Evolutionary conservation across 2,888 invertebrate species (phyloP).

Genomic region (Phortica okadai): DNA sequence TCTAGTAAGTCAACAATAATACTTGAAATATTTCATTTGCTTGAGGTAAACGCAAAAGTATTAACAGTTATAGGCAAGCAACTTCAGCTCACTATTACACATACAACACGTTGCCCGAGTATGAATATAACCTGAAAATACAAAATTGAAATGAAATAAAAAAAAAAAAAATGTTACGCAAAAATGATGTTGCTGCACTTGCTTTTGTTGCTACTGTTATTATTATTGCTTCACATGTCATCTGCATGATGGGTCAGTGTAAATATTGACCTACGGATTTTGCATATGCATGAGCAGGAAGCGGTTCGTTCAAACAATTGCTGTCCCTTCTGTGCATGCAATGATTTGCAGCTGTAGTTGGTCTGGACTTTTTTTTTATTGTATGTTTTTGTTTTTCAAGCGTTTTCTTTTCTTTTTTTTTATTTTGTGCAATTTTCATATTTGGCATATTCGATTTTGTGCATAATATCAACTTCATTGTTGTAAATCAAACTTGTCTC

Average conservation of each 20-base stretch:
- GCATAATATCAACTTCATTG: slow-evolving; percentile 20
- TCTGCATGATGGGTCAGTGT: slow-evolving; percentile 17
- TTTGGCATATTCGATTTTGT: slow-evolving; percentile 22
- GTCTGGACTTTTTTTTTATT: neutral
- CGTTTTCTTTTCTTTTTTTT: neutral
- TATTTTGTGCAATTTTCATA: slow-evolving; percentile 2
- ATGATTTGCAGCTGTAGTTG: slow-evolving; percentile 2
- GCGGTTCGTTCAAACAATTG: neutral
- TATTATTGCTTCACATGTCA: slow-evolving; percentile 17
- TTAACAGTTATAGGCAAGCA: too few relatives aligned
- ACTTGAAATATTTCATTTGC: too few relatives aligned
- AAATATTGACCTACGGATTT: slow-evolving; percentile 24
- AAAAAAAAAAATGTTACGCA: neutral
- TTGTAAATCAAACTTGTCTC: slow-evolving; percentile 15
- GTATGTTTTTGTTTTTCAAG: neutral
- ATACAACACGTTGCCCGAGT: too few relatives aligned
- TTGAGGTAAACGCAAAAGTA: too few relatives aligned
- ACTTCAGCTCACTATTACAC: too few relatives aligned
- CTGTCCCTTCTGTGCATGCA: neutral
- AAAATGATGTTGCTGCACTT: neutral
- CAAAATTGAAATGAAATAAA: too few relatives aligned
- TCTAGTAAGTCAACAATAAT: too few relatives aligned
- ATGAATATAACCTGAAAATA: too few relatives aligned
- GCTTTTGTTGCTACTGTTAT: neutral
- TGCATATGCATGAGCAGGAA: slow-evolving; percentile 27